Base-by-base conservation (phyloP, 1,140 invertebrate species). In the Tachypleus tridentatus region DNA sequence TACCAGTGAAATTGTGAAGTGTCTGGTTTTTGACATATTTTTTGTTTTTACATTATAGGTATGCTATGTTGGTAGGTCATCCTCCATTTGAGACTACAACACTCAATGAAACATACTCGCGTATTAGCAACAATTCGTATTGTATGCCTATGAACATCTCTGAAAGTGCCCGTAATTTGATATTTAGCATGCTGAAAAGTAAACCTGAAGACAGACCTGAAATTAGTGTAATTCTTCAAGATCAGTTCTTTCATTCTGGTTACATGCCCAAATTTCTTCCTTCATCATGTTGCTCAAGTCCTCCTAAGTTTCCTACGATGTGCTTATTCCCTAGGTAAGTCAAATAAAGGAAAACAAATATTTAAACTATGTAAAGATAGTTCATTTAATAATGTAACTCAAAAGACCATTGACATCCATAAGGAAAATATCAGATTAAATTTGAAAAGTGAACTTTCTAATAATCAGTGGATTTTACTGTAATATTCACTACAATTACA, bases 71-170 rank as follows among this genome's bases (percentile, higher is more conserved):
- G 4, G 87, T 96, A 58, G 95, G 95, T 5, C 91, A 90, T 75
- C 94, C 95, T 4, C 95, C 95, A 5, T 98, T 98, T 79, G 95
- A 98, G 77, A 97, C 95, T 0, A 85, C 84, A 8, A 88, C 86
- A 57, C 68, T 83, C 29, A 80, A 80, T 56, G 93, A 97, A 74
- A 97, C 94, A 0, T 98, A 98, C 76, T 82, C 84, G 51, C 85
- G 87, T 69, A 98, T 98, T 67, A 93, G 91, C 71, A 86, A 86
- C 74, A 97, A 95, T 76, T 87, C 96, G 75, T 98, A 97, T 71
- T 85, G 85, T 70, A 84, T 96, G 58, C 91, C 92, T 3, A 76
- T 80, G 10, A 80, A 83, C 49, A 78, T 97, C 5, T 78, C 78
- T 49, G 80, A 83, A 63, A 75, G 83, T 8, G 91, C 93, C 0